Evolutionary conservation across 1,140 invertebrate species (phyloP).

Genomic region (Heliconius himera): DNA sequence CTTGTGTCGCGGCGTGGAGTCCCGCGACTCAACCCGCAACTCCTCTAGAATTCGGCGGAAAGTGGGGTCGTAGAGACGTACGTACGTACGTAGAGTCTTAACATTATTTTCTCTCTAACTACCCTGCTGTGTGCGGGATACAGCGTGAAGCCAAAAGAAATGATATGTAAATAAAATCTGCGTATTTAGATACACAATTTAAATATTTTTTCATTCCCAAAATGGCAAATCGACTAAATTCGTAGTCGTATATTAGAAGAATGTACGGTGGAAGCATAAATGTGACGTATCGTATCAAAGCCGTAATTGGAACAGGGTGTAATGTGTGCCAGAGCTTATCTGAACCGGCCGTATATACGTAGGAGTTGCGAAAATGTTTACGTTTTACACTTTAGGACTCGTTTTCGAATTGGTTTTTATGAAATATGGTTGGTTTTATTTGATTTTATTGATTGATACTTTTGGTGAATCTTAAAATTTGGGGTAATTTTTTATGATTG

Average conservation of each 20-base stretch:
- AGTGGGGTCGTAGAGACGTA: no score
- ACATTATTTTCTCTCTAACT: no score
- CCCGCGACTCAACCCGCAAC: no score
- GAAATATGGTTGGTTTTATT: background rate
- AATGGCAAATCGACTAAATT: slow-evolving; percentile 26
- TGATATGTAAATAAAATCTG: background rate
- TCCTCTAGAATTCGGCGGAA: no score
- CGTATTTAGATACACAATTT: slow-evolving; percentile 19
- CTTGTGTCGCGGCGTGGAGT: no score
- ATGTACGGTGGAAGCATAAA: slow-evolving; percentile 38
- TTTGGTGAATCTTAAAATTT: background rate
- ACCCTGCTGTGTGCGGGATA: no score
- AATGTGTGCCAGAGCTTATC: slow-evolving; percentile 46
- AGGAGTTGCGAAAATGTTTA: slow-evolving; percentile 31
- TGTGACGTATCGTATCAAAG: slow-evolving; percentile 45
- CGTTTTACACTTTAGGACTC: slow-evolving; percentile 10
- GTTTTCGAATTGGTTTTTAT: slow-evolving; percentile 13
- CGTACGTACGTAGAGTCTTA: no score
- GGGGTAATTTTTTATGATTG: no score
- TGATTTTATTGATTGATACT: background rate
- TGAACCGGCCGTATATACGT: slow-evolving; percentile 14
- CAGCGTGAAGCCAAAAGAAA: no score
- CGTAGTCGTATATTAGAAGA: slow-evolving; percentile 39
- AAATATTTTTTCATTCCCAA: slow-evolving; percentile 20
- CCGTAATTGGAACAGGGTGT: slow-evolving; percentile 42